phyloP scores from a whole-genome alignment of 1,140 invertebrate species.

The Oscheius sp. region DNA sequence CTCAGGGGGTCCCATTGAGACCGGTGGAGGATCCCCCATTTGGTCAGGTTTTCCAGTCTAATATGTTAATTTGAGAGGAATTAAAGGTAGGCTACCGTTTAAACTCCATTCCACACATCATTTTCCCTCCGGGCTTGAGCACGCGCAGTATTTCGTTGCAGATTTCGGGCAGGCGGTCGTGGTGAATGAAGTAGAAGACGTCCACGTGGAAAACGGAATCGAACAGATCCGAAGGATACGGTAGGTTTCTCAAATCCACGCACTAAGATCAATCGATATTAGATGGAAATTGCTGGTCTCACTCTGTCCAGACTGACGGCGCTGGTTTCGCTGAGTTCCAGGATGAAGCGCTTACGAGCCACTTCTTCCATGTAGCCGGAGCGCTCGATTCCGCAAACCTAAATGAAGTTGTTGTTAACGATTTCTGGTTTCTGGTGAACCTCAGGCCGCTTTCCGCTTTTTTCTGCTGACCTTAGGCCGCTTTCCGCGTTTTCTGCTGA shows the following conservation, averaged over 20 bases:
- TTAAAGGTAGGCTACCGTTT: not conserved
- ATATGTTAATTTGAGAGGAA: not conserved
- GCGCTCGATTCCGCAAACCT: constrained; percentile 33
- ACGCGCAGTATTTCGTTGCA: constrained; percentile 31
- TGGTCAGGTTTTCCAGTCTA: constrained; percentile 27
- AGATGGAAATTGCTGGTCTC: not conserved
- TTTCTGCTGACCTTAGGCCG: too few relatives aligned
- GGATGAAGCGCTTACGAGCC: constrained; percentile 29
- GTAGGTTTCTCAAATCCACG: constrained; percentile 34
- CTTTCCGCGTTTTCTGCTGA: too few relatives aligned
- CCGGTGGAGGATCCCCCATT: constrained; percentile 20
- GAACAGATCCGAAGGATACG: constrained; percentile 40
- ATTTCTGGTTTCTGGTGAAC: too few relatives aligned
- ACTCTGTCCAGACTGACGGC: constrained; percentile 32
- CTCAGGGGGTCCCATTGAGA: constrained; percentile 33
- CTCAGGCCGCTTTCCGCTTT: too few relatives aligned
- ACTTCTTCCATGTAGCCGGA: constrained; percentile 41
- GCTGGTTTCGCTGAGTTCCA: constrained; percentile 31
- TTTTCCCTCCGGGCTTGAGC: constrained; percentile 20
- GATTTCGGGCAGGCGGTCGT: constrained; percentile 23
- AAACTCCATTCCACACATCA: constrained; percentile 37
- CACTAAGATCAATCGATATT: constrained; percentile 2
- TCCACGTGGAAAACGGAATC: constrained; percentile 34
- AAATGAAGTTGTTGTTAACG: not conserved
- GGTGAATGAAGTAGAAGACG: constrained; percentile 38